Conservation (phyloP, 2,113 vertebrate genomes). For the Plectropomus leopardus region DNA sequence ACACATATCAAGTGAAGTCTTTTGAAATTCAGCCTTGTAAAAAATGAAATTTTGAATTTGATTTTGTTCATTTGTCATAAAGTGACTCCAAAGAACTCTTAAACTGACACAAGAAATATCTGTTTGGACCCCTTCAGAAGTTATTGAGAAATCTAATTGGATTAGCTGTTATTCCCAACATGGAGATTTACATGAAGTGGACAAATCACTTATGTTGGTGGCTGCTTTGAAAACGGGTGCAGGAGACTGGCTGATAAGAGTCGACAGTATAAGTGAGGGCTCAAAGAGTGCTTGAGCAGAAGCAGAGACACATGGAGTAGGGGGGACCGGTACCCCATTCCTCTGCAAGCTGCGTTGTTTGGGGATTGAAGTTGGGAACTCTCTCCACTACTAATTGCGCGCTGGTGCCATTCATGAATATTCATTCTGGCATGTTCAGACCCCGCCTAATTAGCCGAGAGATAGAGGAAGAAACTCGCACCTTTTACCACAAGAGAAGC, state of each 20-base stretch:
- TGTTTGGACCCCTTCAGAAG: constrained; percentile 31
- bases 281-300: constrained; percentile 76
- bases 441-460: constrained; percentile 88
- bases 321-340: constrained; percentile 74
- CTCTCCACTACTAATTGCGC: constrained; percentile 87
- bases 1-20: too few relatives aligned
- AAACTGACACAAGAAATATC: constrained; percentile 6
- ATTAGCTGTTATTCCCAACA: constrained; percentile 66
- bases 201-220: constrained; percentile 66
- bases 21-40: neutral
- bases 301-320: constrained; percentile 75
- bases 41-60: neutral
- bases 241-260: constrained; percentile 68
- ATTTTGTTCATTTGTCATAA: constrained; percentile 26
- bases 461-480: constrained; percentile 86
- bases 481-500: constrained; percentile 86
- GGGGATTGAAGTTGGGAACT: constrained; percentile 86
- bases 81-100: constrained; percentile 23
- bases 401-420: constrained; percentile 86
- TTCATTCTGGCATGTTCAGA: constrained; percentile 86
- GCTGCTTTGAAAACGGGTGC: constrained; percentile 61
- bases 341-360: constrained; percentile 80
- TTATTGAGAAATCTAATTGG: constrained; percentile 62
- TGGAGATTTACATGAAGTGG: constrained; percentile 68
- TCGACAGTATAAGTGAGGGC: constrained; percentile 72